phyloP scores from a whole-genome alignment of 2,888 invertebrate genomes.

The Epinotia nisella region DNA sequence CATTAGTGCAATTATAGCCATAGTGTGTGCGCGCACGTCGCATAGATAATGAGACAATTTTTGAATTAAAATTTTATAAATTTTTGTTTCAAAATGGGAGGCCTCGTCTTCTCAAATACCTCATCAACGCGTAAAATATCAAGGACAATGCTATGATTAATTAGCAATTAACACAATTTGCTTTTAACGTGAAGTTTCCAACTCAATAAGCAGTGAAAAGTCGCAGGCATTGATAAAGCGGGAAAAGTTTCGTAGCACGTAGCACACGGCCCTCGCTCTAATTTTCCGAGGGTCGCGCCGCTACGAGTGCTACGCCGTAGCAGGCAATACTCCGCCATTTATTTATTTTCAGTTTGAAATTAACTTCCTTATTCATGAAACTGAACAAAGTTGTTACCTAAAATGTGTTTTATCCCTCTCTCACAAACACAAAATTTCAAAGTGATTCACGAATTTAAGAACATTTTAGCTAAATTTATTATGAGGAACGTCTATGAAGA shows the following conservation, averaged over 20 bases:
- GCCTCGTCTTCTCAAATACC: no score
- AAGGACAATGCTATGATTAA: neutral
- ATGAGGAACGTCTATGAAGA: no score
- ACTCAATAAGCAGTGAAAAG: conserved; percentile 9
- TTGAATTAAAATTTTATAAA: neutral
- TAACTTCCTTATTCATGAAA: no score
- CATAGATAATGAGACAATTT: no score
- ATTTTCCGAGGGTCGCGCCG: conserved; percentile 28
- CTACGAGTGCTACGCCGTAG: conserved; percentile 41
- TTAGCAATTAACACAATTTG: neutral
- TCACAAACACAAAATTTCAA: no score
- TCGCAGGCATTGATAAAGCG: conserved; percentile 1
- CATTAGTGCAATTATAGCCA: no score
- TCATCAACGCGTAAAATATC: neutral
- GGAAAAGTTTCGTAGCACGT: conserved; percentile 36
- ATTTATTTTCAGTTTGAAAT: neutral
- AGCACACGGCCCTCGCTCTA: conserved; percentile 7
- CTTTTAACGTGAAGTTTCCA: neutral
- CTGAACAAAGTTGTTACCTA: no score
- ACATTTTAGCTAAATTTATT: no score
- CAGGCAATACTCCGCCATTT: neutral
- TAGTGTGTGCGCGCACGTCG: no score
- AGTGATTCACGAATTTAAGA: no score
- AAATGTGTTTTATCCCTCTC: no score
- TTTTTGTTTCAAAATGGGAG: neutral